Conservation (phyloP, 2,113 vertebrate genomes). For the Anarrhichthys ocellatus region DNA sequence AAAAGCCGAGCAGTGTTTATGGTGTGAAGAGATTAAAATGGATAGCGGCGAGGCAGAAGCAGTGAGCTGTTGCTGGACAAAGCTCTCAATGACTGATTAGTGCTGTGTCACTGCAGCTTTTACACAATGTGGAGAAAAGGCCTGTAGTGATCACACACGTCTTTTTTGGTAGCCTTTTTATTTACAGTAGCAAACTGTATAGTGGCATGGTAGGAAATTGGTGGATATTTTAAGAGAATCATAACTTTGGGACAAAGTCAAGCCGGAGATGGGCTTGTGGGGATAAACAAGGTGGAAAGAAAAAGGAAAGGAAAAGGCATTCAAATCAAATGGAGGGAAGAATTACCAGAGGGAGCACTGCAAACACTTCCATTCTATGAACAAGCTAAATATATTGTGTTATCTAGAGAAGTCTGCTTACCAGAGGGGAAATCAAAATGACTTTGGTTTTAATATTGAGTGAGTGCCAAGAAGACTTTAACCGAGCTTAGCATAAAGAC, state of each 20-base stretch:
- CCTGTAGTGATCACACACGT: conserved; percentile 20
- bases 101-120: conserved; percentile 23
- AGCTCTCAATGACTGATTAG: conserved; percentile 63
- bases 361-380: neutral
- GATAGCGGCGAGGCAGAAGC: conserved; percentile 45
- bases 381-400: neutral
- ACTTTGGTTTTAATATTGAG: neutral
- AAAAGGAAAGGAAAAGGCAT: neutral
- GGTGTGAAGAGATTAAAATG: conserved; percentile 66
- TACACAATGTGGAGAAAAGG: conserved; percentile 43
- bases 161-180: conserved; percentile 30
- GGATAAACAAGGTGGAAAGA: neutral
- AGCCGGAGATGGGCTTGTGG: conserved; percentile 27
- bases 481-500: too few relatives aligned
- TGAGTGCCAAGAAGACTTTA: too few relatives aligned
- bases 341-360: neutral
- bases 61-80: conserved; percentile 54
- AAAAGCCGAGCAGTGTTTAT: conserved; percentile 69
- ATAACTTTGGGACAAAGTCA: conserved; percentile 17
- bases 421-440: neutral
- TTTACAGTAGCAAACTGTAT: conserved; percentile 47
- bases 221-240: conserved; percentile 22
- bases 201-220: conserved; percentile 24
- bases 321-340: neutral
- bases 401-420: neutral